Base-by-base conservation (phyloP, 2,797 vertebrate species). In the Diglossa cyanea region DNA sequence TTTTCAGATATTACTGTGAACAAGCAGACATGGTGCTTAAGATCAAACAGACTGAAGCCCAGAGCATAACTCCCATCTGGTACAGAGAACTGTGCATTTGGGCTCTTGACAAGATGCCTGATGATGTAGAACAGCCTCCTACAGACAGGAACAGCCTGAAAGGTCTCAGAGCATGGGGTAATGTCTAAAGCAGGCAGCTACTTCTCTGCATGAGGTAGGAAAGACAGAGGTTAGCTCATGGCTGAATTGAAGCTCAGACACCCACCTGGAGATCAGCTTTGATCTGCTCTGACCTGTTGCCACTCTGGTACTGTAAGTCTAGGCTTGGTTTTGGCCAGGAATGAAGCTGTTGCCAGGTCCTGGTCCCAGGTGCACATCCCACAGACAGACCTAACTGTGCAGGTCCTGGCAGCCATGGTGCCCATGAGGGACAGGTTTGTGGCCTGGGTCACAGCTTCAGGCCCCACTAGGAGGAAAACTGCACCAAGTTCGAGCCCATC, bases 31-130 rank as follows among this genome's bases (percentile, higher is more conserved):
- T 15, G 25, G 57, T 45, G 20, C 42, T 92, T 25, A 57, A 54
- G 66, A 74, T 18, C 3, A 3, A 55, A 77, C 0, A 74, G 76
- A 74, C 20, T 0, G 0, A 65, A 78, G 58, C 24, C 30, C 33
- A 35, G 21, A 75, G 58, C n/a, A 1, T 3, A 91, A 47, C 30
- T 89, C 51, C 58, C 55, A 45, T 28, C 42, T 68, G 73, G 45
- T 42, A 71, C 33, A 63, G 55, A 65, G 40, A 91, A 61, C 6
- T n/a, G 20, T 20, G 30, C 24, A 11, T 79, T 61, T 71, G 47
- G 35, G 54, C n/a, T 73, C 33, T 42, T 25, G 68, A 84, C 68
- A 54, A 54, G 84, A 66, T 21, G 40, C 24, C 77, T 71, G 39
- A 40, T 0, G 1, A 33, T 1, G 7, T 8, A 48, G 61, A 63